Evolutionary conservation across 2,113 vertebrate species (phyloP).

Genomic region (Sterrhoptilus dennistouni): DNA sequence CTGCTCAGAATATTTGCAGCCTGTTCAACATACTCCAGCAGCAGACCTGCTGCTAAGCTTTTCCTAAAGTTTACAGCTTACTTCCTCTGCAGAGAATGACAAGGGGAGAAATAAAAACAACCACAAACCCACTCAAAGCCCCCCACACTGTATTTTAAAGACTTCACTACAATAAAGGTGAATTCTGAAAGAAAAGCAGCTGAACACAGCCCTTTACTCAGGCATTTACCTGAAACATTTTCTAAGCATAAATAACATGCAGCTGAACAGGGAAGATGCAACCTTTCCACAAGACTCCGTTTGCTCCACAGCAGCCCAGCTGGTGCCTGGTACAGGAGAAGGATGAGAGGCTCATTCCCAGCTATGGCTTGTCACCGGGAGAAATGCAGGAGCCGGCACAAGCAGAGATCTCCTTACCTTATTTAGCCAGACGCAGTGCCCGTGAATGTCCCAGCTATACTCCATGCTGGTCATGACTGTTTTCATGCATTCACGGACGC

Average conservation of each 20-base stretch:
- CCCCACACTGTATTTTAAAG: neutral
- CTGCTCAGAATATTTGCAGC: neutral
- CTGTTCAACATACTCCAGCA: neutral
- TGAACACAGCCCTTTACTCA: neutral
- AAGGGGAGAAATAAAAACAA: neutral
- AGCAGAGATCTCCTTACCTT: constrained; percentile 49
- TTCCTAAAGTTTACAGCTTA: neutral
- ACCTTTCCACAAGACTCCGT: fast-evolving
- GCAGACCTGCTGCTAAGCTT: neutral
- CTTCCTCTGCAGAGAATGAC: neutral
- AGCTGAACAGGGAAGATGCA: neutral
- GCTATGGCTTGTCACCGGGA: neutral
- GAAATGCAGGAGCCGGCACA: neutral
- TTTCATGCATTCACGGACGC: neutral
- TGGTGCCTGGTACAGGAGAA: neutral
- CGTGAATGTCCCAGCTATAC: constrained; percentile 63
- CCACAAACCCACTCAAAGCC: neutral
- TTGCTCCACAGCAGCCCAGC: neutral
- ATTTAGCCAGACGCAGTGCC: constrained; percentile 61
- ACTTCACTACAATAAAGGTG: neutral
- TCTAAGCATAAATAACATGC: neutral
- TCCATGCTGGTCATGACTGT: constrained; percentile 38
- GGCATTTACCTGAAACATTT: neutral
- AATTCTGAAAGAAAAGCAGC: neutral
- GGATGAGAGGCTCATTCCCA: neutral